A percentile compares a stretch with the other conserved stretches of the same genome.
These are phyloP conservation scores for Brienomyrus brachyistius DNA, from an alignment of 2,113 vertebrate species.

Conservation along the genomic window DNA sequence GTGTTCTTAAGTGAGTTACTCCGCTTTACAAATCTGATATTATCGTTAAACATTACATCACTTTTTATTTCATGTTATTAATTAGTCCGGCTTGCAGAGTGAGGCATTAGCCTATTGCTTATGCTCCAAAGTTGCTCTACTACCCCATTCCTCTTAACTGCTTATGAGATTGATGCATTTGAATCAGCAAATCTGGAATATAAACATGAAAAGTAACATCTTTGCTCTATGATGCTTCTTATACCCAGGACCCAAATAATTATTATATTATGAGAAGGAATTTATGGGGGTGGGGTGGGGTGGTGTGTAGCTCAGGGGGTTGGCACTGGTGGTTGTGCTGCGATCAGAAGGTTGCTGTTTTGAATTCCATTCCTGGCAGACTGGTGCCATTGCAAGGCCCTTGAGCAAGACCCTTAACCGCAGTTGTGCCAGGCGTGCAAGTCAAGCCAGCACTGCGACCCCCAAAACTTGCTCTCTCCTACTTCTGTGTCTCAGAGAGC, in stretches of 20 bases:
- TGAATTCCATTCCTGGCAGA: background rate
- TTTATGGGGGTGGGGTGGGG: background rate
- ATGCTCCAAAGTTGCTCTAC: background rate
- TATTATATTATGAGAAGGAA: background rate
- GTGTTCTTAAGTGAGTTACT: constrained; percentile 48
- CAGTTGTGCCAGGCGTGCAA: background rate
- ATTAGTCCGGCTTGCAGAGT: constrained; percentile 33
- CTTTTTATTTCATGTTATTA: constrained; percentile 45
- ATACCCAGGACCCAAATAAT: background rate
- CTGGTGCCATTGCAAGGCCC: background rate
- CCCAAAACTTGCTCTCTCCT: background rate
- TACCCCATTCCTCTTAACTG: constrained; percentile 3
- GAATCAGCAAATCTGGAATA: background rate
- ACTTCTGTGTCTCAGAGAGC: background rate
- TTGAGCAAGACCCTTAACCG: background rate
- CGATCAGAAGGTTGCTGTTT: background rate
- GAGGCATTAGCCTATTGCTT: background rate
- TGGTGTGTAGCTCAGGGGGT: background rate
- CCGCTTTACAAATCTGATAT: constrained; percentile 37
- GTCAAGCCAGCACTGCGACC: background rate
- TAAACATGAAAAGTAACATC: background rate
- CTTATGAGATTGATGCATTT: constrained; percentile 12
- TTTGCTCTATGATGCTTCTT: background rate
- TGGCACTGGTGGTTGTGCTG: background rate
- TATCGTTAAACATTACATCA: constrained; percentile 45